Evolutionary conservation across 2,888 invertebrate genomes (phyloP).

Genomic region (Leucophora obtusa): DNA sequence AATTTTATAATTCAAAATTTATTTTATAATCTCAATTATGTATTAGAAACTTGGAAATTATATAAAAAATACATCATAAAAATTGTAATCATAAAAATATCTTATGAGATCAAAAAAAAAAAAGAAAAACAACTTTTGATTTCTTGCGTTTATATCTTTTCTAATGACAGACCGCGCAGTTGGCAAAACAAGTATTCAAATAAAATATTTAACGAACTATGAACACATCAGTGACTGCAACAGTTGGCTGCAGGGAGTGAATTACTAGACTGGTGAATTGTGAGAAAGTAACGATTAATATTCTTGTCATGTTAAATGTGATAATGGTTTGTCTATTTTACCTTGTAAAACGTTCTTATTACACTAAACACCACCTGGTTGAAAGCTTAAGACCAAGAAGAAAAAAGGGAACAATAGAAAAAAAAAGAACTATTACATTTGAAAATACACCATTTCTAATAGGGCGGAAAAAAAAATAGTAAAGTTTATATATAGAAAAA

Average conservation of each 20-base stretch:
- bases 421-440: background rate
- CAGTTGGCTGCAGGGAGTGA: constrained; percentile 1
- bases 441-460: constrained; percentile 28
- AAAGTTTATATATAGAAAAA: no score
- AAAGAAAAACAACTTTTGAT: constrained; percentile 24
- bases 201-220: constrained; percentile 29
- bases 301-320: constrained; percentile 64
- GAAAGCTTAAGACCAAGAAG: constrained; percentile 26
- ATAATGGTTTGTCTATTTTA: constrained; percentile 49
- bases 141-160: constrained; percentile 10
- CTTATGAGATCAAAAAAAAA: background rate
- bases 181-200: constrained; percentile 27
- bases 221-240: background rate
- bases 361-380: constrained; percentile 39
- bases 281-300: constrained; percentile 63
- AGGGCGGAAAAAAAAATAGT: background rate
- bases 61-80: constrained; percentile 15
- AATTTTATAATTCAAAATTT: background rate
- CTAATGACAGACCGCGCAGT: constrained; percentile 4
- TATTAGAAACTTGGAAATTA: background rate
- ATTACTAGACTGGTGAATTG: constrained; percentile 24
- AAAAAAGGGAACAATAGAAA: constrained; percentile 5
- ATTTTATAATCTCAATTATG: no score
- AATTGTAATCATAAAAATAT: constrained; percentile 14
- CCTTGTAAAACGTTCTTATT: constrained; percentile 44